Evolutionary conservation across 2,888 invertebrate genomes (phyloP).

Genomic region (Julus scanicus): DNA sequence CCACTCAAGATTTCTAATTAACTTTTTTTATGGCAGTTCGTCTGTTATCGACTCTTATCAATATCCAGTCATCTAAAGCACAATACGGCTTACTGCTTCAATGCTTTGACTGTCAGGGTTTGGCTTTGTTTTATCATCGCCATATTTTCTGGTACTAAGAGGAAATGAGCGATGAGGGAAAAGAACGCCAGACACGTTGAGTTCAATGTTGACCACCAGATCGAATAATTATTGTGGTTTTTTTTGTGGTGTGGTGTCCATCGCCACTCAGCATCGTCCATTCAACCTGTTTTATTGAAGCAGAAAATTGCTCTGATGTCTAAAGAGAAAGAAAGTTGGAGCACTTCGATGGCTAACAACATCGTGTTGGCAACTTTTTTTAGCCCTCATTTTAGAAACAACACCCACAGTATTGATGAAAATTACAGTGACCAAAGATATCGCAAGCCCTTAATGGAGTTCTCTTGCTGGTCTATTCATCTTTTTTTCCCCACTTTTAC

Average conservation of each 20-base stretch:
- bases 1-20: neutral
- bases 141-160: neutral
- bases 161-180: neutral
- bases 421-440: slow-evolving; percentile 10
- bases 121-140: neutral
- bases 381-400: slow-evolving; percentile 3
- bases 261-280: slow-evolving; percentile 19
- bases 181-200: neutral
- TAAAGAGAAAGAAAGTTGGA: neutral
- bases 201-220: slow-evolving; percentile 2
- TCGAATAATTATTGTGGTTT: slow-evolving; percentile 21
- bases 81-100: neutral
- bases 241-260: neutral
- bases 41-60: neutral
- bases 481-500: slow-evolving; percentile 3
- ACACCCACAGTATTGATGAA: neutral
- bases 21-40: neutral
- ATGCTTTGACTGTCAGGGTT: neutral
- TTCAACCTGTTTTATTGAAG: slow-evolving; percentile 5
- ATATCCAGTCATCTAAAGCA: neutral
- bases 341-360: slow-evolving; percentile 17
- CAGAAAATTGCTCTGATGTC: neutral
- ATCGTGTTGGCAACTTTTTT: slow-evolving; percentile 20
- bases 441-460: slow-evolving; percentile 25
- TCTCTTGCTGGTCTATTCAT: slow-evolving; percentile 17